Evolutionary conservation across 1,140 invertebrate genomes (phyloP).

Genomic region (Coelopa frigida): DNA sequence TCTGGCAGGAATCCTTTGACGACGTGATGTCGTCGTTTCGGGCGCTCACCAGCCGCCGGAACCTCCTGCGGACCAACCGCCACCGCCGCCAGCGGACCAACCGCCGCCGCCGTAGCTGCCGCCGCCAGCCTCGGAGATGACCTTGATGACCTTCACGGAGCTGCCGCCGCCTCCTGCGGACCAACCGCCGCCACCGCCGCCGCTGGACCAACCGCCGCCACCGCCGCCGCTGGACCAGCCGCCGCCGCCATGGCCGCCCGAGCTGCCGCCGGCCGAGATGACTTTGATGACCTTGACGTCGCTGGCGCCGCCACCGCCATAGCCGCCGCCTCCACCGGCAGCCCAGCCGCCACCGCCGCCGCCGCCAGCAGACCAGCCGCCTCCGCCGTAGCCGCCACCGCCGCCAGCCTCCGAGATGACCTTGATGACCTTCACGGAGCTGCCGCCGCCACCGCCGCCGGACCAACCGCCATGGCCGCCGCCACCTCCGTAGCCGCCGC

Average conservation of each 20-base stretch:
- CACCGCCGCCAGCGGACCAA: constrained; percentile 16
- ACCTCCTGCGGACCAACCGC: too few species aligned
- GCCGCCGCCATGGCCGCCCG: constrained; percentile 11
- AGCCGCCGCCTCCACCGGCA: background rate
- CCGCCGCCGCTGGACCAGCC: too few species aligned
- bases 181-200: constrained; percentile 11
- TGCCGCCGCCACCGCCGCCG: constrained; percentile 5
- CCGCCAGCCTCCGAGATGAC: background rate
- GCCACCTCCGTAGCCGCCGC: constrained; percentile 13
- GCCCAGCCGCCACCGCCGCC: constrained; percentile 13
- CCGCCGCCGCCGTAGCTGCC: constrained; percentile 8
- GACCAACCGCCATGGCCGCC: constrained; percentile 11
- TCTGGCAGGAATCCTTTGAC: too few species aligned
- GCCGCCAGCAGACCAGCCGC: constrained; percentile 16
- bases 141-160: constrained; percentile 16
- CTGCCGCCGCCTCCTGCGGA: too few species aligned
- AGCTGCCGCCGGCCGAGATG: constrained; percentile 10
- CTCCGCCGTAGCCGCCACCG: constrained; percentile 5
- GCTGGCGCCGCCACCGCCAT: background rate
- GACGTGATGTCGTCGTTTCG: too few species aligned
- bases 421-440: constrained; percentile 15
- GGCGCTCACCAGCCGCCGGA: too few species aligned
- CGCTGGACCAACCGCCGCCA: constrained; percentile 14
- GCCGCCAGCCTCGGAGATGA: background rate
- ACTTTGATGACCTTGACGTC: too few species aligned